Conservation (phyloP, 2,113 vertebrate species). For the Heloderma charlesbogerti region DNA sequence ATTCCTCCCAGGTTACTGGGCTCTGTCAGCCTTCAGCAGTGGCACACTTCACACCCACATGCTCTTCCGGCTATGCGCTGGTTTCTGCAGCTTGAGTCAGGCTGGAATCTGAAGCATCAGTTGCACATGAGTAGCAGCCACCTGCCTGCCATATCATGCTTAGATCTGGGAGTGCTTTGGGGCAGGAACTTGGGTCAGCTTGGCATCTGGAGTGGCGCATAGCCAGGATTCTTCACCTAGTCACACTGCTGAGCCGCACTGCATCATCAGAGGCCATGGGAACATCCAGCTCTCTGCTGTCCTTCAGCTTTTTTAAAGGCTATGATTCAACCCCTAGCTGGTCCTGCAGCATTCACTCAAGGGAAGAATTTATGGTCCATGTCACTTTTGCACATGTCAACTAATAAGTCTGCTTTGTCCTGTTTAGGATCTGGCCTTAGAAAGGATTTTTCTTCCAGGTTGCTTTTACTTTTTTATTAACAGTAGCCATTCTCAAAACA, state of each 20-base stretch:
- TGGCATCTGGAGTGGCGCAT: neutral
- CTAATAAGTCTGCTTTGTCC: neutral
- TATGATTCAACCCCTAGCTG: neutral
- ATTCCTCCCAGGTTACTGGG: neutral
- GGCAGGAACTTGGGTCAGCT: neutral
- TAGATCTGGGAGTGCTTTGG: neutral
- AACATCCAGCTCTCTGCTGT: too few species aligned
- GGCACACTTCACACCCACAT: neutral
- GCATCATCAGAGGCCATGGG: neutral
- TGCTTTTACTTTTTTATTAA: too few species aligned
- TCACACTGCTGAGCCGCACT: neutral
- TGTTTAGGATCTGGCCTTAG: neutral
- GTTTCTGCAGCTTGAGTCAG: neutral
- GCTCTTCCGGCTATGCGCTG: neutral
- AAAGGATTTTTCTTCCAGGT: neutral
- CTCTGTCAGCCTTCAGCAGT: neutral
- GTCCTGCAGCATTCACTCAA: neutral
- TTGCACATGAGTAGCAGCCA: neutral
- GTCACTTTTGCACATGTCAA: neutral
- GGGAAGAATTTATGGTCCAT: neutral
- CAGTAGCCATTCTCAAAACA: too few species aligned
- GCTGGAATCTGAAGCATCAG: neutral
- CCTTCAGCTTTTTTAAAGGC: neutral
- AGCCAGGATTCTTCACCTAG: neutral
- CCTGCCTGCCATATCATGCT: neutral